phyloP scores from a whole-genome alignment of 2,888 invertebrate species.

The Heterodera filipjevi region DNA sequence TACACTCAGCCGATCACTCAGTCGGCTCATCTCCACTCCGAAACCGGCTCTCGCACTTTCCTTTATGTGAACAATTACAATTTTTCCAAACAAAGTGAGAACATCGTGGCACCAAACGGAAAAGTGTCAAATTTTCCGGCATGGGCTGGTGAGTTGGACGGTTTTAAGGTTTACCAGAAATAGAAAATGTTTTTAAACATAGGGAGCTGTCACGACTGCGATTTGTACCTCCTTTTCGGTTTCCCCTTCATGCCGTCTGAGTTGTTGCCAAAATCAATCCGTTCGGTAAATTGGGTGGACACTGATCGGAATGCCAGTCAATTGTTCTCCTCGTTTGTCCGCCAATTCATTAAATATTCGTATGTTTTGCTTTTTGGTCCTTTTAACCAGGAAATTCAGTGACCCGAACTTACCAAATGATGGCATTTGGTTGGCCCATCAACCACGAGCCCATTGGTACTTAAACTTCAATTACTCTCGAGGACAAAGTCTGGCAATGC shows the following conservation, averaged over 20 bases:
- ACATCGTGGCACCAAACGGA: slow-evolving; percentile 15
- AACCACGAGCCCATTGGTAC: slow-evolving; percentile 63
- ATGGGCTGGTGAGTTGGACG: slow-evolving; percentile 56
- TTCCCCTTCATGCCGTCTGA: slow-evolving; percentile 61
- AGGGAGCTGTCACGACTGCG: slow-evolving; percentile 80
- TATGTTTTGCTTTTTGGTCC: slow-evolving; percentile 31
- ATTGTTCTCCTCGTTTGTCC: slow-evolving; percentile 55
- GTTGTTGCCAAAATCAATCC: slow-evolving; percentile 49
- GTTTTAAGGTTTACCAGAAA: background rate
- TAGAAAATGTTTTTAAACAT: slow-evolving; percentile 56
- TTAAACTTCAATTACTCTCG: slow-evolving; percentile 62
- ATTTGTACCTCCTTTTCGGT: slow-evolving; percentile 74
- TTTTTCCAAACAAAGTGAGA: slow-evolving; percentile 50
- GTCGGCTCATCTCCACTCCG: slow-evolving; percentile 63
- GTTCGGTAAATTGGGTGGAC: slow-evolving; percentile 50
- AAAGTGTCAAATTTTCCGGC: slow-evolving; percentile 50
- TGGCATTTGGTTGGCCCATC: slow-evolving; percentile 56
- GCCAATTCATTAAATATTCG: slow-evolving; percentile 57
- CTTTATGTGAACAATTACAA: slow-evolving; percentile 67
- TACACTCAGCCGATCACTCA: slow-evolving; percentile 65
- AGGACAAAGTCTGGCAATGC: slow-evolving; percentile 42
- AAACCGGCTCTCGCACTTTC: slow-evolving; percentile 62
- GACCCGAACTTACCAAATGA: slow-evolving; percentile 61
- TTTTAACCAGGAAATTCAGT: slow-evolving; percentile 27
- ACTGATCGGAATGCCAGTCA: slow-evolving; percentile 61